phyloP scores from a whole-genome alignment of 2,888 invertebrate genomes.

The Dicycla oo region DNA sequence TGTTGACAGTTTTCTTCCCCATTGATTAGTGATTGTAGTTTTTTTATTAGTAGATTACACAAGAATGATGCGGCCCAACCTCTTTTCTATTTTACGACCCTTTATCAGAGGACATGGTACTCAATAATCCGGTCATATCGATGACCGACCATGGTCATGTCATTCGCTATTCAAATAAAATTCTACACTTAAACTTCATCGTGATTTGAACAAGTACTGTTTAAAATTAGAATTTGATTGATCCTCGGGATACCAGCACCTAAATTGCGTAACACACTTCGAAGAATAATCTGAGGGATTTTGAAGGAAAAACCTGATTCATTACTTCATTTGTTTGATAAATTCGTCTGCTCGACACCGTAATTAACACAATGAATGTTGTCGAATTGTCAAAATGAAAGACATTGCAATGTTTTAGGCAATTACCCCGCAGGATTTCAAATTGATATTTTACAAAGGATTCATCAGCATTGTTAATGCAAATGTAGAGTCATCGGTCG shows the following conservation, averaged over 20 bases:
- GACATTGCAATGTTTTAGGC: neutral
- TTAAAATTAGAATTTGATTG: neutral
- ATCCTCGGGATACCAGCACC: too few relatives aligned
- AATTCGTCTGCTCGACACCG: neutral
- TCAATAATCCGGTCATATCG: neutral
- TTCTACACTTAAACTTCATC: neutral
- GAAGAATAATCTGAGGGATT: neutral
- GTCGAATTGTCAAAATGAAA: neutral
- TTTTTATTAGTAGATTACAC: neutral
- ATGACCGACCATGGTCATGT: neutral
- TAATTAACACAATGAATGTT: neutral
- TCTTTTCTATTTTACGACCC: too few relatives aligned
- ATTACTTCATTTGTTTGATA: neutral
- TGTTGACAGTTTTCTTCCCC: too few relatives aligned
- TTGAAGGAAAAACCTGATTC: neutral
- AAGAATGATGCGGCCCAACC: neutral
- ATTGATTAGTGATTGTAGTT: neutral
- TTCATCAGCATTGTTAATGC: neutral
- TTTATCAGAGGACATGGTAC: too few relatives aligned
- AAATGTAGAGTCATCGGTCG: neutral
- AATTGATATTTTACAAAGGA: conserved; percentile 2
- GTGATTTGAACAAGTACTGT: neutral
- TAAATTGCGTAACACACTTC: neutral
- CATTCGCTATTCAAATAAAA: conserved; percentile 1
- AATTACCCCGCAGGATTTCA: neutral